phyloP scores from a whole-genome alignment of 2,888 invertebrate species.

The Drosophila infuscata region DNA sequence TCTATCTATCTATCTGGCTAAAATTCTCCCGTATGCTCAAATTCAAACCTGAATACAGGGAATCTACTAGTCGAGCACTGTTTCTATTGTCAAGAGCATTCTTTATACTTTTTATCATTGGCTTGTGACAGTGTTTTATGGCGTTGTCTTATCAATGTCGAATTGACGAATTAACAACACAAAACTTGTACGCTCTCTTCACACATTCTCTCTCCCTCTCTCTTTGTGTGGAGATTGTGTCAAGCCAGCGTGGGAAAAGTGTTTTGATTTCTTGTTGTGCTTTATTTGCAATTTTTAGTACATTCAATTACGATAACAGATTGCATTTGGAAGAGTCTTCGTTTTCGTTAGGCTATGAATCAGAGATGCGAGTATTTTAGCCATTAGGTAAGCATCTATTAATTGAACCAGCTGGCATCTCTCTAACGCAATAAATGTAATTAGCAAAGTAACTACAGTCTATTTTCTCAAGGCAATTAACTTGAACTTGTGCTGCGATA shows the following conservation, averaged over 20 bases:
- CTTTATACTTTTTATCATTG: conserved; percentile 17
- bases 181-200: not conserved
- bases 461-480: conserved; percentile 49
- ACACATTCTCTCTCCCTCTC: not conserved
- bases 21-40: not conserved
- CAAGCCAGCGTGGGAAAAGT: conserved; percentile 32
- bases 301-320: conserved; percentile 18
- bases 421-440: conserved; percentile 28
- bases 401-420: conserved; percentile 2
- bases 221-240: not conserved
- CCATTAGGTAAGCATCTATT: conserved; percentile 2
- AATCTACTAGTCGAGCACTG: not conserved
- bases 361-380: conserved; percentile 1
- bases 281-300: conserved; percentile 31
- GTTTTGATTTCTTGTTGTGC: conserved; percentile 7
- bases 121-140: not conserved
- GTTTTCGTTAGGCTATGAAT: conserved; percentile 7
- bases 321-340: conserved; percentile 13
- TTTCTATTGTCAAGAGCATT: not conserved
- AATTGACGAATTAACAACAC: not conserved
- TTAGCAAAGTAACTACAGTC: conserved; percentile 45
- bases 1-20: not conserved
- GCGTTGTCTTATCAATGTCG: conserved; percentile 27
- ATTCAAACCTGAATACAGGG: not conserved
- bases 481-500: conserved; percentile 60